Conservation (phyloP, 1,140 invertebrate genomes). For the Xylocopa sonorina region DNA sequence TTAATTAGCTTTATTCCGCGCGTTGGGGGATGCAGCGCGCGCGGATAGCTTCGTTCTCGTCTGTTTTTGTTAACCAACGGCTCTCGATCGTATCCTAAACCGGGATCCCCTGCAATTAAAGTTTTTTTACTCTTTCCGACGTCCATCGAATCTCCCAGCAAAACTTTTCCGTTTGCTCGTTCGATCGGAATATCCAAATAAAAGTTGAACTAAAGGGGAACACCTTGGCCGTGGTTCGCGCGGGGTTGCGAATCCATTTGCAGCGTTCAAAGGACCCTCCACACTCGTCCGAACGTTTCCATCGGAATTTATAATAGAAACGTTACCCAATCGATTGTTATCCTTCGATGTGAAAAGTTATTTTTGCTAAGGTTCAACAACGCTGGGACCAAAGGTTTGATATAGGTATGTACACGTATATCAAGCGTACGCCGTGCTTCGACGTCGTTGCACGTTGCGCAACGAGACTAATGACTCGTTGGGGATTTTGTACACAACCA, state of each 20-base stretch:
- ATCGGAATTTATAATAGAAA: no score
- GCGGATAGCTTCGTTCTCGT: neutral
- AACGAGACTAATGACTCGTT: slow-evolving; percentile 55
- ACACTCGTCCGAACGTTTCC: neutral
- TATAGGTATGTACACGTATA: no score
- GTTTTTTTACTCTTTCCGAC: slow-evolving; percentile 16
- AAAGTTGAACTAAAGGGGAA: slow-evolving; percentile 6
- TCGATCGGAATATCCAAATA: neutral
- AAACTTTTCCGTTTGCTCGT: neutral
- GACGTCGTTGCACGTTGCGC: slow-evolving; percentile 36
- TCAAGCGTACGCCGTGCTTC: neutral
- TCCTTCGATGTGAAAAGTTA: neutral
- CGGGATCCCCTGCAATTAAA: slow-evolving; percentile 6
- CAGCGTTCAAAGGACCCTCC: neutral
- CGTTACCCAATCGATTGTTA: no score
- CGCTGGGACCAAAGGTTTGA: neutral
- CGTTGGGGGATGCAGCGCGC: neutral
- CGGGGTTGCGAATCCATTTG: neutral
- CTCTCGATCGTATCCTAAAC: neutral
- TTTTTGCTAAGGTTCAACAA: neutral
- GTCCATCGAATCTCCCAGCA: neutral
- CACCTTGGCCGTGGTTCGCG: neutral
- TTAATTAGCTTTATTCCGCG: neutral
- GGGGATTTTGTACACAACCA: slow-evolving; percentile 50
- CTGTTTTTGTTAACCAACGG: neutral